Base-by-base conservation (phyloP, 2,888 invertebrate species). In the Entomobrya multifasciata region DNA sequence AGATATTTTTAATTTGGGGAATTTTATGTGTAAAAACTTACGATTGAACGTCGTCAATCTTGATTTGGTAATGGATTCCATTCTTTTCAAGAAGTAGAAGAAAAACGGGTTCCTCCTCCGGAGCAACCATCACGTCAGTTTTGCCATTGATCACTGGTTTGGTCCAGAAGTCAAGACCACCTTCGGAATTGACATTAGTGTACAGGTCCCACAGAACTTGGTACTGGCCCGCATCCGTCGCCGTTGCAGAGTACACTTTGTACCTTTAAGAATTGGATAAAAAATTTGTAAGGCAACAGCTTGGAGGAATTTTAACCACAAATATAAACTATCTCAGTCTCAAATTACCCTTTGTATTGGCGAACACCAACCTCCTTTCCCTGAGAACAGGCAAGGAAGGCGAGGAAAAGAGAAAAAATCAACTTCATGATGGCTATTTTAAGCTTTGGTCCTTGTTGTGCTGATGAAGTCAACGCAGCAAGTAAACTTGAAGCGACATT, bases 131-230 rank as follows among this genome's bases (percentile, higher is more conserved):
- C 15, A 90, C 79, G 70, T 96, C 96, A 0, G 95, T 95, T 10
- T 95, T 93, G 91, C 92, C 92, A 85, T 93, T 94, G 65, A 93
- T 92, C 65, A 93, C 92, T 0, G 95, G 94, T 5, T 93, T 93
- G 22, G 94, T 94, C 92, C 95, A 94, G 93, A 95, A 95, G 90
- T 94, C 94, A 67, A 95, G 91, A 22, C 93, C 94, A 4, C 93
- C 93, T 13, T 62, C 77, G 17, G 47, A 27, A 1, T 77, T 36
- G 25, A n/a, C 57, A 72, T 94, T 93, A 79, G 92, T 92, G 82
- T 92, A 92, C 74, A 94, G 92, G 17, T 93, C 93, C 13, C 92
- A 92, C 65, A 94, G 91, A 0, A 92, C 92, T 1, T 92, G 92
- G 0, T 94, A 92, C 60, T 94, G 93, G 0, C 90, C 91, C 36